Percentiles rank a stretch among this genome's conserved stretches.
Conservation (phyloP, 2,888 invertebrate species). For the Lydus trimaculatus region DNA sequence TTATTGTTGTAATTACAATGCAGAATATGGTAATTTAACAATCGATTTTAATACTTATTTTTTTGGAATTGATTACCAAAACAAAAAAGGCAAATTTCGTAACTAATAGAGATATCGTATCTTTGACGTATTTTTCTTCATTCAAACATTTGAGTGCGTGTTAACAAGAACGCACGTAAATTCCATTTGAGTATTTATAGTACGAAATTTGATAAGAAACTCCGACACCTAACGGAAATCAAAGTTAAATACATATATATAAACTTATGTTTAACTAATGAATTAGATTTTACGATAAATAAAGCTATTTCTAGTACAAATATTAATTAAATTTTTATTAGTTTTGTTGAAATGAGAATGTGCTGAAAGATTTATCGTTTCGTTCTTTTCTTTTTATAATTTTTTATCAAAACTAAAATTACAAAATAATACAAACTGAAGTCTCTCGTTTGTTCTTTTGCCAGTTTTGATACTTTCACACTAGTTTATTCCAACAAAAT, state of each 20-base stretch:
- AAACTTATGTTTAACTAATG: slow-evolving; percentile 16
- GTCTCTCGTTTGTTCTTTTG: neutral
- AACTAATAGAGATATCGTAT: neutral
- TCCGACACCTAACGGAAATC: slow-evolving; percentile 23
- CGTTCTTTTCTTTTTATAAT: neutral
- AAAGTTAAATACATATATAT: slow-evolving; percentile 18
- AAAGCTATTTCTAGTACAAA: neutral
- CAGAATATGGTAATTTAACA: too few relatives aligned
- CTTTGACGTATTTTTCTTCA: slow-evolving; percentile 17
- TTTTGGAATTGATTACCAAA: too few relatives aligned
- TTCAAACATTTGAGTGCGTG: slow-evolving; percentile 25
- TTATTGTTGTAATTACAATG: neutral
- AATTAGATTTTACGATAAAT: slow-evolving; percentile 11
- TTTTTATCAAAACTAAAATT: too few relatives aligned
- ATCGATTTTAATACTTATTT: too few relatives aligned
- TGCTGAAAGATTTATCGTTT: neutral
- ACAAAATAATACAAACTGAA: neutral
- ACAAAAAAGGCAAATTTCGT: neutral
- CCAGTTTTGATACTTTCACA: neutral
- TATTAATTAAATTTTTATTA: neutral
- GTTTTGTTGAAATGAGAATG: neutral
- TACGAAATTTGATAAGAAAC: slow-evolving; percentile 19
- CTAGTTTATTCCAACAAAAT: neutral
- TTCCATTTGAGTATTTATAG: slow-evolving; percentile 18
- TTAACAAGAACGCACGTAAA: slow-evolving; percentile 21